Percentiles rank a stretch among this genome's conserved stretches.
Conservation (phyloP, 2,888 invertebrate genomes). For the Eustalomyia histrio region DNA sequence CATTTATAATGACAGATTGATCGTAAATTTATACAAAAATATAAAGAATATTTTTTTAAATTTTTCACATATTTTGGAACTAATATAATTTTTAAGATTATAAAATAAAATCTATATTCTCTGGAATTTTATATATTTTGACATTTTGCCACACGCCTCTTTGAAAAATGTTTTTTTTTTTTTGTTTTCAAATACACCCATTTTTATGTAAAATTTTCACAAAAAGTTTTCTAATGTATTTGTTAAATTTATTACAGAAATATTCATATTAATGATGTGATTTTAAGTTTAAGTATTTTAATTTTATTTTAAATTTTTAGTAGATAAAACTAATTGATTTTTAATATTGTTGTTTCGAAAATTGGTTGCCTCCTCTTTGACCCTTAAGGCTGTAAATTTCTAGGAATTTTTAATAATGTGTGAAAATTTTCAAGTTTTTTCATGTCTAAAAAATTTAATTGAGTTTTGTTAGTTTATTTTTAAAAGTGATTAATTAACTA, state of each 20-base stretch:
- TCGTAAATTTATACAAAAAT: conserved; percentile 38
- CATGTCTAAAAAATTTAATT: conserved; percentile 9
- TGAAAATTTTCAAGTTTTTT: conserved; percentile 43
- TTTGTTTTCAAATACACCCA: not conserved
- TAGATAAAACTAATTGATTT: conserved; percentile 56
- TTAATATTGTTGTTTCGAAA: conserved; percentile 40
- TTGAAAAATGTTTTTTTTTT: not conserved
- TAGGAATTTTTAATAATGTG: conserved; percentile 36
- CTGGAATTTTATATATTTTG: conserved; percentile 16
- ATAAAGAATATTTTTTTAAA: not conserved
- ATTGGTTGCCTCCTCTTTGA: conserved; percentile 39
- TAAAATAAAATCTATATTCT: not conserved
- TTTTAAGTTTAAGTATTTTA: conserved; percentile 9
- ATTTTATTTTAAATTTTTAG: conserved; percentile 2
- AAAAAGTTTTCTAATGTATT: not conserved
- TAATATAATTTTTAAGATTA: not conserved
- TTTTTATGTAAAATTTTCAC: not conserved
- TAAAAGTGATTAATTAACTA: conserved; percentile 57
- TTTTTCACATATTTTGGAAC: conserved; percentile 12
- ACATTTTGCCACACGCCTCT: conserved; percentile 51
- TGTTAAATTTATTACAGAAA: conserved; percentile 1
- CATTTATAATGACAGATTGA: conserved; percentile 64
- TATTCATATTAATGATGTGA: conserved; percentile 49
- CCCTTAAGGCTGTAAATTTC: conserved; percentile 36
- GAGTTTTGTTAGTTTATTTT: conserved; percentile 6